Percentiles rank a stretch among this genome's conserved stretches.
Evolutionary conservation across 2,888 invertebrate species (phyloP).

Genomic region (Linnaemya tessellans): DNA sequence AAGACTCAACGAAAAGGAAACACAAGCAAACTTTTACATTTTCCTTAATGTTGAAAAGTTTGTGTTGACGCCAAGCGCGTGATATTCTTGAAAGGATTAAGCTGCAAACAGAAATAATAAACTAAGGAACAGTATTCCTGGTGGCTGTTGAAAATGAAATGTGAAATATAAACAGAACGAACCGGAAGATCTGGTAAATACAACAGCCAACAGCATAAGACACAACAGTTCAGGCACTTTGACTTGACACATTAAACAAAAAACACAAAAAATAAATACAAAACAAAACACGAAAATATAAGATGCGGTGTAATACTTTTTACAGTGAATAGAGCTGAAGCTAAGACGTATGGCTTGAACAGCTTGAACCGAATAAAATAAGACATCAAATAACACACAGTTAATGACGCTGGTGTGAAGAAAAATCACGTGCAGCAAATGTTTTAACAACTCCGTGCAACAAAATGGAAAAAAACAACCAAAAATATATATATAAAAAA

Average conservation of each 20-base stretch:
- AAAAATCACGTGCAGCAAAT: conserved; percentile 67
- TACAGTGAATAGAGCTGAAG: conserved; percentile 3
- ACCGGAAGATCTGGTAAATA: conserved; percentile 24
- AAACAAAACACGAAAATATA: neutral
- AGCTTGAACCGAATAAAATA: conserved; percentile 24
- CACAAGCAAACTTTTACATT: conserved; percentile 46
- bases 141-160: conserved; percentile 8
- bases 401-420: conserved; percentile 47
- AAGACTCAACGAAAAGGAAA: conserved; percentile 42
- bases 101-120: conserved; percentile 58
- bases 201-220: conserved; percentile 38
- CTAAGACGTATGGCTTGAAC: conserved; percentile 44
- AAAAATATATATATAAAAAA: no score
- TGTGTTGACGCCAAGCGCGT: conserved; percentile 68
- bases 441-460: conserved; percentile 32
- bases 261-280: neutral
- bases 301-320: conserved; percentile 10
- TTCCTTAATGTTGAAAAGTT: conserved; percentile 65
- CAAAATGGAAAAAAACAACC: neutral
- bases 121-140: conserved; percentile 31
- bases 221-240: conserved; percentile 54
- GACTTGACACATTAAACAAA: conserved; percentile 54
- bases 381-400: conserved; percentile 51
- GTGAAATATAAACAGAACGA: conserved; percentile 15
- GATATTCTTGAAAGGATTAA: conserved; percentile 71